These are phyloP conservation scores for Aphaenogaster rudis DNA, from an alignment of 1,140 invertebrate species.

Conservation along the genomic window DNA sequence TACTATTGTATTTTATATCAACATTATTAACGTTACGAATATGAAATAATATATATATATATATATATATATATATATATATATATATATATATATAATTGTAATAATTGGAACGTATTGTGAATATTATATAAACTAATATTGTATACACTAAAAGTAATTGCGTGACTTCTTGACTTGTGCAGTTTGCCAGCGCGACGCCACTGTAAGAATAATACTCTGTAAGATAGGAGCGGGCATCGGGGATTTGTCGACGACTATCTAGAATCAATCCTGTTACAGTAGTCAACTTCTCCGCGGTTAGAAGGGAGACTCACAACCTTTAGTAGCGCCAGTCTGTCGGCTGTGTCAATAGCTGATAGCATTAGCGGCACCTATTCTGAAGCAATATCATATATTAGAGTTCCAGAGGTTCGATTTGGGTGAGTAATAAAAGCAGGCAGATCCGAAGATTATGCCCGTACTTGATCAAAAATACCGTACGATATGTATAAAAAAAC, in stretches of 20 bases:
- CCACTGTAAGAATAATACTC: slow-evolving; percentile 73
- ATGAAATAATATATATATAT: neutral
- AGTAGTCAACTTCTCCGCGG: slow-evolving; percentile 68
- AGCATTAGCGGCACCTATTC: slow-evolving; percentile 75
- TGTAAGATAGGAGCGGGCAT: slow-evolving; percentile 65
- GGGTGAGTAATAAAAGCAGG: slow-evolving; percentile 32
- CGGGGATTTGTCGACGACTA: slow-evolving; percentile 80
- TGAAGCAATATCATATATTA: slow-evolving; percentile 69
- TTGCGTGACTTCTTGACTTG: neutral
- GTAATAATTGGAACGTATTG: neutral
- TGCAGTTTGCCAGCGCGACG: slow-evolving; percentile 32
- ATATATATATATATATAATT: neutral
- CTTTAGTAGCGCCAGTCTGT: slow-evolving; percentile 70
- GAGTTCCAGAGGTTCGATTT: slow-evolving; percentile 50
- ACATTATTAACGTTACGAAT: neutral
- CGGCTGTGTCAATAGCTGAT: slow-evolving; percentile 80
- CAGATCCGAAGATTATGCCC: slow-evolving; percentile 35
- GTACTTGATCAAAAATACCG: slow-evolving; percentile 26
- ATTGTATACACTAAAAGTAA: neutral
- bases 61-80: no score
- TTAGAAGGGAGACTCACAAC: slow-evolving; percentile 62
- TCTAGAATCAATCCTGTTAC: slow-evolving; percentile 82
- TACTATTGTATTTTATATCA: neutral
- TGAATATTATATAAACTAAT: no score
- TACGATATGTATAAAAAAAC: neutral